Evolutionary conservation across 2,113 vertebrate genomes (phyloP), one percentile per base, ranked within the genome.

Genomic region (Danionella cerebrum): DNA sequence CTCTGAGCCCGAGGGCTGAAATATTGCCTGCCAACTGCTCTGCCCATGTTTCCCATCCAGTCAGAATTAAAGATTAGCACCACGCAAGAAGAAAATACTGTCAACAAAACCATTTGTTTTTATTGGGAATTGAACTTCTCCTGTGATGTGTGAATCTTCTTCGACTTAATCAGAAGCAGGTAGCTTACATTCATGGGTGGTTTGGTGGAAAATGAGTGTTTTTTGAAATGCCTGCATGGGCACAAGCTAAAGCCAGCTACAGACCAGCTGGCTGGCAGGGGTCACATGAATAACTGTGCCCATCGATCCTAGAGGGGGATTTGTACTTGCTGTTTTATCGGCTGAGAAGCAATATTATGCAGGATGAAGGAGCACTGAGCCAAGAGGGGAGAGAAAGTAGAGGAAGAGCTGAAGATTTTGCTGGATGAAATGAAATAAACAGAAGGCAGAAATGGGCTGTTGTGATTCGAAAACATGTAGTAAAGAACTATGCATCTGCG

Each of bases 201-300:
- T 41, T 53, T 59, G 10, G 25, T 38, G 58, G 60, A 53, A 65
- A 72, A 62, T 65, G 39, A 67, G 45, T 60, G 38, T 69, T 62
- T 72, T 71, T 51, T 64, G 47, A 25, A 53, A 44, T n/a, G n/a
- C n/a, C n/a, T n/a, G n/a, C n/a, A n/a, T n/a, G n/a, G n/a, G n/a
- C n/a, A n/a, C n/a, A n/a, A n/a, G n/a, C n/a, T n/a, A n/a, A n/a
- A n/a, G n/a, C n/a, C n/a, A n/a, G 67, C 35, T 12, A 18, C 6
- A 44, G 39, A 62, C 72, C 62, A 65, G 69, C 12, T 29, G 25
- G 52, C 10, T 35, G 60, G 69, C 69, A 67, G 51, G 74, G 75
- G 77, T 73, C 67, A 18, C 70, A 75, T 70, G 31, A 71, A 78
- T 77, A 75, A 65, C 33, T 53, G 25, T 71, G 69, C 59, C 58